Conservation (phyloP, 2,888 invertebrate species). For the Halictus ligatus region DNA sequence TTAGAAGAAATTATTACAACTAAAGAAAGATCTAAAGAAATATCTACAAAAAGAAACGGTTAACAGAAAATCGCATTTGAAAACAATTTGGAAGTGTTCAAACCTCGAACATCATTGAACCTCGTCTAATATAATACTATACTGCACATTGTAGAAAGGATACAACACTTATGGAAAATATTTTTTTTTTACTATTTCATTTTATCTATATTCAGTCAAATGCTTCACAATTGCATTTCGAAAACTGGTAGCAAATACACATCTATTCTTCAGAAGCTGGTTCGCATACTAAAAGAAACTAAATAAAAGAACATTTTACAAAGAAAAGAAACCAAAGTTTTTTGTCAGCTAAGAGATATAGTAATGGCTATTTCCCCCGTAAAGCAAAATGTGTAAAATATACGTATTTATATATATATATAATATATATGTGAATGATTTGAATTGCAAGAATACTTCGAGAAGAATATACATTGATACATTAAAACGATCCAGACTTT, state of each 20-base stretch:
- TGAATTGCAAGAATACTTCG: slow-evolving; percentile 18
- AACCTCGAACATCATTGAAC: slow-evolving; percentile 25
- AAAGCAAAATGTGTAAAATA: slow-evolving; percentile 5
- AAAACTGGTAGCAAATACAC: slow-evolving; percentile 41
- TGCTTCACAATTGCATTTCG: slow-evolving; percentile 50
- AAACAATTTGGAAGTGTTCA: slow-evolving; percentile 8
- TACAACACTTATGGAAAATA: slow-evolving; percentile 76
- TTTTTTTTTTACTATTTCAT: slow-evolving; percentile 73
- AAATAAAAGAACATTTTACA: not conserved
- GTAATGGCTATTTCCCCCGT: slow-evolving; percentile 1
- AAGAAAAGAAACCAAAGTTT: slow-evolving; percentile 15
- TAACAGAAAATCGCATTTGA: not conserved
- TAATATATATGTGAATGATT: not conserved
- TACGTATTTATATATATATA: not conserved
- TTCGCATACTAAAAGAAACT: not conserved
- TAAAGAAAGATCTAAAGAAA: not conserved
- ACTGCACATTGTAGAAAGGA: slow-evolving; percentile 71
- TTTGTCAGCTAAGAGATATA: not conserved
- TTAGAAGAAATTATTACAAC: not conserved
- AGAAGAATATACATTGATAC: slow-evolving; percentile 10
- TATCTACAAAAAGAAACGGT: not conserved
- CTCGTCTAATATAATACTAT: slow-evolving; percentile 35
- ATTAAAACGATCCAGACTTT: slow-evolving; percentile 20
- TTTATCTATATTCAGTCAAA: slow-evolving; percentile 60
- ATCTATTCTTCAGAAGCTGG: slow-evolving; percentile 18